Evolutionary conservation across 1,140 invertebrate genomes (phyloP), one percentile per base, ranked within the genome.

Genomic region (Lepeophtheirus salmonis): DNA sequence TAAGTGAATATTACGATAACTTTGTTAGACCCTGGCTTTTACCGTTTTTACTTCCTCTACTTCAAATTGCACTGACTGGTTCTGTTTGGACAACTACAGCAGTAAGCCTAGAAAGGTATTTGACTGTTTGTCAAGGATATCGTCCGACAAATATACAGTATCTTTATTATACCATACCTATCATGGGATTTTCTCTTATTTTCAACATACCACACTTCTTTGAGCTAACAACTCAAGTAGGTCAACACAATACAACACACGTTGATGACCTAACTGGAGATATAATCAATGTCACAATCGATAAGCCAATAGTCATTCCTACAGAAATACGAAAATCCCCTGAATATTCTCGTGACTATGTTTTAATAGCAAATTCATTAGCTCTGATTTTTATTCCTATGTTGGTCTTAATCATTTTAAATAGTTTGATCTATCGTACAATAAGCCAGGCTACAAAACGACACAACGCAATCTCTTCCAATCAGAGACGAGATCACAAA

Each of bases 161-260:
- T 30, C 17, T 57, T n/a, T 26, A 24, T 23, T 57, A 57, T 23
- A 30, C 55, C 55, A 17, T 57, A 12, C 55, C 55, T 4, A 57
- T 57, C 2, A 17, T 41, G 13, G 23, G 23, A 24, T 57, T 57
- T 18, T 17, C 23, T n/a, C 4, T 57, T 17, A 13, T 57, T 2
- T 57, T 57, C 55, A 57, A 57, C 16, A 57, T 57, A 2, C 55
- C 55, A 2, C 23, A 25, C 3, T 57, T 57, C 55, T 57, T 57
- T 21, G 55, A 57, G 25, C 55, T 57, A 12, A 30, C 23, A 13
- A 57, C 55, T 2, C n/a, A 30, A 6, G 25, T 30, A 10, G 21
- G 17, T 3, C 17, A 17, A 10, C 3, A 14, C 26, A 57, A 57
- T n/a, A 10, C 17, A 18, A 57, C 55, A 21, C 3, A 24, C 3